Conservation (phyloP, 2,888 invertebrate genomes). For the Idaea straminata region DNA sequence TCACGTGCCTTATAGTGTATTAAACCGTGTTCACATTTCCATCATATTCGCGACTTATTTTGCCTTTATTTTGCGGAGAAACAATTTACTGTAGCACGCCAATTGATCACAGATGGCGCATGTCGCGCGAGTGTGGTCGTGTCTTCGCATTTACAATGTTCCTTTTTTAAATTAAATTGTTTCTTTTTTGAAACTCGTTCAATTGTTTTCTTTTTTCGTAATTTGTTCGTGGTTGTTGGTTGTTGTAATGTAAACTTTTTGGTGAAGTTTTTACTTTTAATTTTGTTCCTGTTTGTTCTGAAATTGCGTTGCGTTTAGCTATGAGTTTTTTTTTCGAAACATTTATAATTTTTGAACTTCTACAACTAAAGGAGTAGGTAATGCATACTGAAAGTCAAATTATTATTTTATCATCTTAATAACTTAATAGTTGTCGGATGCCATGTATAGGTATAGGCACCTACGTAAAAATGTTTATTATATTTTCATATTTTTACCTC, state of each 20-base stretch:
- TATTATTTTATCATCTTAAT: too few species aligned
- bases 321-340: not conserved
- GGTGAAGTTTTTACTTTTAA: not conserved
- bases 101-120: slow-evolving; percentile 74
- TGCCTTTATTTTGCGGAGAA: slow-evolving; percentile 41
- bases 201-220: slow-evolving; percentile 23
- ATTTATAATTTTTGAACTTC: not conserved
- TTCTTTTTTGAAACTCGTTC: slow-evolving; percentile 48
- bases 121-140: slow-evolving; percentile 70
- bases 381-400: slow-evolving; percentile 43
- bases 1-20: not conserved
- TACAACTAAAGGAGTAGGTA: not conserved
- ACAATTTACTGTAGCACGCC: slow-evolving; percentile 71
- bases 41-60: slow-evolving; percentile 19
- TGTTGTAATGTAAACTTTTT: not conserved
- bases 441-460: too few species aligned
- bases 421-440: too few species aligned
- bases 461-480: not conserved
- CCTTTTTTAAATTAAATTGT: slow-evolving; percentile 22
- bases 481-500: not conserved
- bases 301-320: not conserved
- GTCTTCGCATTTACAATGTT: slow-evolving; percentile 56
- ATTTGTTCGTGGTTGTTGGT: slow-evolving; percentile 9
- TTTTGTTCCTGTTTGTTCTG: not conserved
- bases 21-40: not conserved